Percentiles rank a stretch among this genome's conserved stretches.
Evolutionary conservation across 1,140 invertebrate species (phyloP).

Genomic region (Bombus vancouverensis): DNA sequence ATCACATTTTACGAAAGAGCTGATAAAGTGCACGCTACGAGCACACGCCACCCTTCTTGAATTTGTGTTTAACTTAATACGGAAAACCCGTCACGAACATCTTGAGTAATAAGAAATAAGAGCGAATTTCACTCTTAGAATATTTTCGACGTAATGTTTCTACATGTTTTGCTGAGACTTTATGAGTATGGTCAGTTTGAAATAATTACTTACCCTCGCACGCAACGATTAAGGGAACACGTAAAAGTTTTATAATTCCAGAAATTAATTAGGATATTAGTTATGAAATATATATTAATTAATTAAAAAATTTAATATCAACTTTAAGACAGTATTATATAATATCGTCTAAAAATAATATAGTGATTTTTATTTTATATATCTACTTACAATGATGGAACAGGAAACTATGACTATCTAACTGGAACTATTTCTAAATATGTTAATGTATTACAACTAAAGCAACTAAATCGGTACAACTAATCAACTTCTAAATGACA

Average conservation of each 20-base stretch:
- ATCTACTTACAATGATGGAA: too few relatives aligned
- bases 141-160: conserved; percentile 9
- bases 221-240: not conserved
- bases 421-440: too few relatives aligned
- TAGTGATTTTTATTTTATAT: too few relatives aligned
- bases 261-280: not conserved
- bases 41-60: conserved; percentile 66
- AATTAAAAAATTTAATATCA: not conserved
- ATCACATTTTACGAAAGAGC: conserved; percentile 55
- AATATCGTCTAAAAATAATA: too few relatives aligned
- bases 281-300: not conserved
- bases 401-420: too few relatives aligned
- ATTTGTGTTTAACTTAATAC: conserved; percentile 62
- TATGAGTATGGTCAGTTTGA: not conserved
- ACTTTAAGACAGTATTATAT: too few relatives aligned
- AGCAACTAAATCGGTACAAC: too few relatives aligned
- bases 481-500: too few relatives aligned
- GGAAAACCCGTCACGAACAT: conserved; percentile 66
- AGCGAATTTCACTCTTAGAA: conserved; percentile 24
- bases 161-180: not conserved
- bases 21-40: conserved; percentile 62
- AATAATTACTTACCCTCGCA: not conserved
- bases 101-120: conserved; percentile 38
- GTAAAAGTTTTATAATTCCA: not conserved
- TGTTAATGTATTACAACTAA: too few relatives aligned